Percentiles rank a stretch among this genome's conserved stretches.
These are phyloP conservation scores for Salpingus planirostris DNA, from an alignment of 2,888 invertebrate genomes.

Conservation along the genomic window DNA sequence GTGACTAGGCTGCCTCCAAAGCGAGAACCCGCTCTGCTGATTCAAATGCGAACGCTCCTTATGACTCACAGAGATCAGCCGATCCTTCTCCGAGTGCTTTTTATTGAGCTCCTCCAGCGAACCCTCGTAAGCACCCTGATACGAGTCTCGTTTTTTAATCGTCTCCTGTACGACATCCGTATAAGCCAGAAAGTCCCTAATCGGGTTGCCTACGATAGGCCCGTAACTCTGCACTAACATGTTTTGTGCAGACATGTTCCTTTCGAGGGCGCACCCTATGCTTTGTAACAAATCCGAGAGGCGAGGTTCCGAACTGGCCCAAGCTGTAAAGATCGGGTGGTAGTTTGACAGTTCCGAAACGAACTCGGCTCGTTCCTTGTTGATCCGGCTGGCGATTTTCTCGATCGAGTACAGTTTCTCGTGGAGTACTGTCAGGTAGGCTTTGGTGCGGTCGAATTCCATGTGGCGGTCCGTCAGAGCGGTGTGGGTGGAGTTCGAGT, in stretches of 20 bases:
- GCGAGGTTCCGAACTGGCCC: conserved; percentile 52
- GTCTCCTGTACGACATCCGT: conserved; percentile 60
- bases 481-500: conserved; percentile 31
- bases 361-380: conserved; percentile 54
- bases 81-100: conserved; percentile 51
- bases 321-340: conserved; percentile 53
- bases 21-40: conserved; percentile 41
- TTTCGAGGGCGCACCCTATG: conserved; percentile 43
- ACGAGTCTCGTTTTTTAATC: conserved; percentile 51
- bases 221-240: conserved; percentile 39
- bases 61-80: conserved; percentile 21
- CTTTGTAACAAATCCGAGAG: conserved; percentile 41
- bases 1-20: conserved; percentile 52
- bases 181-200: conserved; percentile 56
- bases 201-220: conserved; percentile 41
- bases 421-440: conserved; percentile 50
- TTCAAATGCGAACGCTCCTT: conserved; percentile 48
- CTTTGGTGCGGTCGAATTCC: conserved; percentile 55
- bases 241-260: conserved; percentile 44
- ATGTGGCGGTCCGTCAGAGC: conserved; percentile 49
- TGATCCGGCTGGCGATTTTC: conserved; percentile 53
- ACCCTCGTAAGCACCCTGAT: conserved; percentile 56
- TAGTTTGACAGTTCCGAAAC: conserved; percentile 48
- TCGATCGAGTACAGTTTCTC: conserved; percentile 56
- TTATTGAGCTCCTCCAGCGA: conserved; percentile 55